These are phyloP conservation scores for Malacoraja senta DNA, from an alignment of 2,797 vertebrate species.

Conservation along the genomic window DNA sequence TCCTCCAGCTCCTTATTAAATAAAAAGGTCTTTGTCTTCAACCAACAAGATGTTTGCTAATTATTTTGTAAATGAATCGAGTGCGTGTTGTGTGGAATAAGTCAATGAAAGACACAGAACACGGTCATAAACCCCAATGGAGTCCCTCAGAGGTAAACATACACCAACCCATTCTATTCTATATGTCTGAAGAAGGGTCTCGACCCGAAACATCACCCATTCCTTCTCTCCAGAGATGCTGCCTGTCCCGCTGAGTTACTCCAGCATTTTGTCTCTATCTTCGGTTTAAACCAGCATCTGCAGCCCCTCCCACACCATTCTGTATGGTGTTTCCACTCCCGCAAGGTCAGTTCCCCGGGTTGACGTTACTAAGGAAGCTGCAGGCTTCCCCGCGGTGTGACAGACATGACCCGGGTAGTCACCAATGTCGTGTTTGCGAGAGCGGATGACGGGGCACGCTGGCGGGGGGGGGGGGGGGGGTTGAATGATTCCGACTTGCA, in stretches of 20 bases:
- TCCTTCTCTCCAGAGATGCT: too few species aligned
- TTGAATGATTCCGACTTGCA: background rate
- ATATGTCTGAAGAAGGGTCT: background rate
- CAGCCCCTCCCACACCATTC: background rate
- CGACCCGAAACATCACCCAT: too few species aligned
- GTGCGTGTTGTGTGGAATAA: background rate
- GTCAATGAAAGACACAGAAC: background rate
- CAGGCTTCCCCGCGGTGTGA: background rate
- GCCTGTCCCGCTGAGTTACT: too few species aligned
- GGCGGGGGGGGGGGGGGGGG: background rate
- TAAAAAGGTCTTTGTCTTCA: background rate
- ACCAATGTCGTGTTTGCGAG: background rate
- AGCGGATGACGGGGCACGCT: too few species aligned
- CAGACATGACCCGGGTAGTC: background rate
- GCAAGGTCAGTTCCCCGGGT: background rate
- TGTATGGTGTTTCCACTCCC: background rate
- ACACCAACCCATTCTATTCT: too few species aligned
- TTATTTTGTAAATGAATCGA: background rate
- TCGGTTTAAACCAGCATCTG: too few species aligned
- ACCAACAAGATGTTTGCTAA: background rate
- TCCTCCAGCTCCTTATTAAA: background rate
- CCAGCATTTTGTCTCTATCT: too few species aligned
- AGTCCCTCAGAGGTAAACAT: too few species aligned
- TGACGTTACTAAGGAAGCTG: background rate
- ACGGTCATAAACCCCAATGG: background rate